Evolutionary conservation across 2,797 vertebrate species (phyloP), one percentile per base, ranked within the genome.

Genomic region (Pteronotus mesoamericanus): DNA sequence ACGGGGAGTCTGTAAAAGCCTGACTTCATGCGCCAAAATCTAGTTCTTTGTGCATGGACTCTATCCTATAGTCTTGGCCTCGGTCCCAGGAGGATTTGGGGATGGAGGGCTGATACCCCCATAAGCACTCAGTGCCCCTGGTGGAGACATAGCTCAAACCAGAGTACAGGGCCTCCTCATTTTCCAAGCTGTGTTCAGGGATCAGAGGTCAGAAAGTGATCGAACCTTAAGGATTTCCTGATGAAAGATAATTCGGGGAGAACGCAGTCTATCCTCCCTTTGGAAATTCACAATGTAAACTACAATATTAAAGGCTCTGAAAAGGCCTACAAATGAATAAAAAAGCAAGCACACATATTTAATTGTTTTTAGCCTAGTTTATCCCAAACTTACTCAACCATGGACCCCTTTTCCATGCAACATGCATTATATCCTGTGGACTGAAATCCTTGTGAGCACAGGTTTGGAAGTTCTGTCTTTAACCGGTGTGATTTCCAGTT

Each of bases 401-500:
- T 11, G 42, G 34, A 80, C 80, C 26, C 42, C 57, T 89, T 89
- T 94, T 83, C 51, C 69, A 51, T 91, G 37, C 22, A 44, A 19
- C 80, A 71, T 66, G 93, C 42, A n/a, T 84, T 86, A 93, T 42
- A 71, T 95, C 89, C 90, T 94, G 29, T 66, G 71, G 57, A 79
- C 72, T 66, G 64, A 66, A 94, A 44, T 37, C 44, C 83, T 89
- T 89, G 53, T 9, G 64, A 86, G 75, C 22, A 39, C 16, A 51
- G 46, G 85, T 87, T 89, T 94, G 93, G 92, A 95, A 89, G 84
- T 66, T 16, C 51, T 55, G 21, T 75, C 37, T 93, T 93, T 64
- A 83, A 89, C 89, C 83, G 95, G 22, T 15, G 42, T 48, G 51
- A 84, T 74, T 93, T 94, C 89, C 71, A 78, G 0, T 48, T 83